phyloP scores from a whole-genome alignment of 2,797 vertebrate species.

The Cossypha polioptera region DNA sequence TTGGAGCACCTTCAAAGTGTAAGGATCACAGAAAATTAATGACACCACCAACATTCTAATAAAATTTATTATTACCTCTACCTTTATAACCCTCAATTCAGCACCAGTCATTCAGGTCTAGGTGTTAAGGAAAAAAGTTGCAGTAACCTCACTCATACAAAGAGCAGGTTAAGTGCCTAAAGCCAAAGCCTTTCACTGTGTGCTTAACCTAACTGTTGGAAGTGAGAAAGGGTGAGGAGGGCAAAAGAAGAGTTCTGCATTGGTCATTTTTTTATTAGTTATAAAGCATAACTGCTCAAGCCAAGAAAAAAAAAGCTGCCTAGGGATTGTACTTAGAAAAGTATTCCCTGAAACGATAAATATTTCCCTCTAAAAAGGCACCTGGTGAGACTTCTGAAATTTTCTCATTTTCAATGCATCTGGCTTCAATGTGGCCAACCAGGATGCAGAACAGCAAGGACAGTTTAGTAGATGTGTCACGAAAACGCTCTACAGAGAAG shows the following conservation, averaged over 20 bases:
- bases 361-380: background rate
- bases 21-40: background rate
- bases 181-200: background rate
- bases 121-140: background rate
- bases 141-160: background rate
- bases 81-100: background rate
- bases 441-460: background rate
- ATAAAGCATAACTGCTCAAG: background rate
- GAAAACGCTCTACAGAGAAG: background rate
- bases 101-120: background rate
- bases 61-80: background rate
- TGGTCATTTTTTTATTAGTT: background rate
- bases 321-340: background rate
- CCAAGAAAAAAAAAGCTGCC: background rate
- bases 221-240: rapidly evolving
- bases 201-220: background rate
- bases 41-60: background rate
- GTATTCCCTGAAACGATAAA: background rate
- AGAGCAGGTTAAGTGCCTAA: background rate
- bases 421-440: background rate
- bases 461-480: background rate
- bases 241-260: background rate
- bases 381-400: background rate
- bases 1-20: background rate
- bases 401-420: background rate